Evolutionary conservation across 1,140 invertebrate genomes (phyloP), one percentile per base, ranked within the genome.

Genomic region (Colletes latitarsis): DNA sequence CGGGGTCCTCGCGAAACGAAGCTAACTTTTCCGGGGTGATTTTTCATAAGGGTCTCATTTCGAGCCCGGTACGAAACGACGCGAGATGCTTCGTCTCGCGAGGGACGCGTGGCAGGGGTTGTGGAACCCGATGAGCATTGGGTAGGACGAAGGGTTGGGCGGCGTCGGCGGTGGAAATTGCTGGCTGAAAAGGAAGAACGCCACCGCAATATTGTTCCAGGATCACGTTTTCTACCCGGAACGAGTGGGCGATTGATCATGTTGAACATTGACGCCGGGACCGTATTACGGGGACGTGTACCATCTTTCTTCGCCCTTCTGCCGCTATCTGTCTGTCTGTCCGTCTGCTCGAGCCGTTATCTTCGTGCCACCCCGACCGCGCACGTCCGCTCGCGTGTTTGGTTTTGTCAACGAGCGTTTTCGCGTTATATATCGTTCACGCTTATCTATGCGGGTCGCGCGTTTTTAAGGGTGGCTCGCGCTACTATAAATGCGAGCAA

Each of bases 1-100:
- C 58, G 17, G 57, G 17, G 17, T 53, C 43, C 64, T 63, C 62
- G 55, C 62, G 49, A 68, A 69, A 41, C 43, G 14, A 55, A 30
- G 58, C 30, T 53, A 80, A 79, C 53, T 77, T 64, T 60, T 8
- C 12, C 30, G 53, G 30, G 75, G 60, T 66, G 68, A 87, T 84
- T 87, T 87, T 87, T 87, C 86, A 84, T 63, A 76, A 83, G 75
- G 74, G 79, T 87, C 79, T 87, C 82, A 87, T 87, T 77, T 82
- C 52, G 57, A 58, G 68, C 21, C 15, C 0, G 60, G 43, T 57
- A 74, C 58, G 60, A 43, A 64, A 43, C 12, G 64, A 41, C 15
- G 55, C 9, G n/a, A 39, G 62, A 68, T 73, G 30, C 14, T 8
- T 8, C 53, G 14, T 2, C 5, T 17, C 15, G 58, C n/a, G 8